Evolutionary conservation across 1,140 invertebrate genomes (phyloP).

Genomic region (Laupala kohalensis): DNA sequence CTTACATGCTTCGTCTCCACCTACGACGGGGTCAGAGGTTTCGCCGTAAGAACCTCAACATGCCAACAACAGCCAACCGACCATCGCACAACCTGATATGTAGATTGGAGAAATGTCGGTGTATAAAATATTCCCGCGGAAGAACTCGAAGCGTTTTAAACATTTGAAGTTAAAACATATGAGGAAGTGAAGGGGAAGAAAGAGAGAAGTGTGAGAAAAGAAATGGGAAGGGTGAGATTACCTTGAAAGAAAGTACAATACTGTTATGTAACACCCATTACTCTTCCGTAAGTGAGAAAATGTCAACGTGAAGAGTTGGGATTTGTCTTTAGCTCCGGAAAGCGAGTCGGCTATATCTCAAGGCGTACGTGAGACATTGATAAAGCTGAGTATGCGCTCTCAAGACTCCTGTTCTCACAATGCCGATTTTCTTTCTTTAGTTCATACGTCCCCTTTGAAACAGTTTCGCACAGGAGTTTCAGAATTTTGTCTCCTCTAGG

Average conservation of each 20-base stretch:
- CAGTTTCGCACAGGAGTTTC: too few species aligned
- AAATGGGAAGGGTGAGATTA: not conserved
- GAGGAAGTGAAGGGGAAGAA: not conserved
- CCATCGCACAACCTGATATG: not conserved
- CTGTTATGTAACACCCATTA: not conserved
- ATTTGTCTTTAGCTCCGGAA: not conserved
- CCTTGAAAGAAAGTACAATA: not conserved
- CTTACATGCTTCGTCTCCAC: too few species aligned
- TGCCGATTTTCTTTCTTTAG: too few species aligned
- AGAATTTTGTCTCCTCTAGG: too few species aligned
- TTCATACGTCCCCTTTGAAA: too few species aligned
- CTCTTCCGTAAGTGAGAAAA: not conserved
- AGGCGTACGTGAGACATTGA: not conserved
- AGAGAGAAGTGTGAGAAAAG: not conserved
- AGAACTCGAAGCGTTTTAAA: not conserved
- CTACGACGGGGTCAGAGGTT: not conserved
- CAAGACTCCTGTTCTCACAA: too few species aligned
- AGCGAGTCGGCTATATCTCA: not conserved
- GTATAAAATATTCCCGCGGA: not conserved
- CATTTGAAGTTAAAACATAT: not conserved
- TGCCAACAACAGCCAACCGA: too few species aligned
- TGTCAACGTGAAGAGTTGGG: not conserved
- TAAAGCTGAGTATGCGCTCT: not conserved
- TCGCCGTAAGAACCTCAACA: too few species aligned
- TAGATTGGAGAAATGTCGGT: not conserved